phyloP scores from a whole-genome alignment of 2,113 vertebrate species.

The Piaya cayana region DNA sequence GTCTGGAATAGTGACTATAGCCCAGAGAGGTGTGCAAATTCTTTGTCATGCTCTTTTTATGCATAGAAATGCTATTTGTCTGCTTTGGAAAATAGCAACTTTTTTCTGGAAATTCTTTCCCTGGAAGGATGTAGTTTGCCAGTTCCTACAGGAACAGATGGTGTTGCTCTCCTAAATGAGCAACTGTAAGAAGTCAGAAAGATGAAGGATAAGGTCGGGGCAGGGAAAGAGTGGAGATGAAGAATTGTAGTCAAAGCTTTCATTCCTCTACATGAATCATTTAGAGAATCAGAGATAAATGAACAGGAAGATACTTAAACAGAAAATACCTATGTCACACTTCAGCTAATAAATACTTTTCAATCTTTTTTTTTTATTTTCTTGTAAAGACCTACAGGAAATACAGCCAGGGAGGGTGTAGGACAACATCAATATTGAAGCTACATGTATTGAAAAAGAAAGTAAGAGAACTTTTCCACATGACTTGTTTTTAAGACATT shows the following conservation, averaged over 20 bases:
- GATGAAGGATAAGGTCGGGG: rapidly evolving
- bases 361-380: not conserved
- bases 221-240: not conserved
- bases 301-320: not conserved
- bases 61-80: not conserved
- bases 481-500: not conserved
- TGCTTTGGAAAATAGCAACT: not conserved
- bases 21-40: not conserved
- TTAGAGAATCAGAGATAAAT: not conserved
- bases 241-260: not conserved
- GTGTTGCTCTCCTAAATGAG: not conserved
- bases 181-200: not conserved
- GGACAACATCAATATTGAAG: not conserved
- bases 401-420: not conserved
- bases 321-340: not conserved
- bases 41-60: not conserved
- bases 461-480: not conserved
- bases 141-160: not conserved
- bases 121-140: not conserved
- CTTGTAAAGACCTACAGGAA: not conserved
- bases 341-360: not conserved
- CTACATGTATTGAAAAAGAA: not conserved
- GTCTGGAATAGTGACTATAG: not conserved
- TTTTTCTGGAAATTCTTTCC: not conserved
- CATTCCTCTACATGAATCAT: not conserved